phyloP scores from a whole-genome alignment of 1,140 invertebrate species.

The Scaptomyza pallida region DNA sequence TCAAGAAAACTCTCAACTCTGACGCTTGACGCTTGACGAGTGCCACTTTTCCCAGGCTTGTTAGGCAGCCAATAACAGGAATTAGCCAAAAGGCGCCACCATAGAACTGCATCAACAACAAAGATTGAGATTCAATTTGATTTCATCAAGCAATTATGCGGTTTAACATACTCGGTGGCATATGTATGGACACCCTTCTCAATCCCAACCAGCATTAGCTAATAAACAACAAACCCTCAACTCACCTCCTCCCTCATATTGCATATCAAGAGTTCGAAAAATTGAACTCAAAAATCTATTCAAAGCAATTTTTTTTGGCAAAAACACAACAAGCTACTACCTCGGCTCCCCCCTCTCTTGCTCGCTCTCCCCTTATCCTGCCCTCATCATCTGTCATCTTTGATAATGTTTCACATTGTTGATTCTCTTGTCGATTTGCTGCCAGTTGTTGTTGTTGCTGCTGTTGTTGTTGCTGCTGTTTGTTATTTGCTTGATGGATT shows the following conservation, averaged over 20 bases:
- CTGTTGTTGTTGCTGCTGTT: constrained; percentile 26
- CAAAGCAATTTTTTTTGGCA: constrained; percentile 37
- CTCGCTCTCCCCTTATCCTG: too few species aligned
- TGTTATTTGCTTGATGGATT: constrained; percentile 21
- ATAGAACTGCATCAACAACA: too few species aligned
- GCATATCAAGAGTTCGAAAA: constrained; percentile 26
- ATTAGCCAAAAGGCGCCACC: constrained; percentile 39
- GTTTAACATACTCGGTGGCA: constrained; percentile 11
- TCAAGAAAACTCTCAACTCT: constrained; percentile 5
- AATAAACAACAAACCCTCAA: constrained; percentile 17
- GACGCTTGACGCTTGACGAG: constrained; percentile 10
- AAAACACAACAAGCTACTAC: background rate
- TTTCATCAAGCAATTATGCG: constrained; percentile 42
- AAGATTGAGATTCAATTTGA: constrained; percentile 33
- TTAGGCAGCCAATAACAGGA: constrained; percentile 8
- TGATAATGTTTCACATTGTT: constrained; percentile 45
- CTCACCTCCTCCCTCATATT: background rate
- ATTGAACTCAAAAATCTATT: constrained; percentile 50
- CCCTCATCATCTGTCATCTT: constrained; percentile 70
- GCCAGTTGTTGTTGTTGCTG: constrained; percentile 23
- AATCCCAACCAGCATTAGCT: constrained; percentile 33
- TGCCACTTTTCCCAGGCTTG: constrained; percentile 38
- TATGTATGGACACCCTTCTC: background rate
- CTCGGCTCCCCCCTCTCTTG: constrained; percentile 3
- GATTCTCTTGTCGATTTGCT: constrained; percentile 21